Percentiles rank a stretch among this genome's conserved stretches.
Evolutionary conservation across 2,888 invertebrate genomes (phyloP).

Genomic region (Tholera decimalis): DNA sequence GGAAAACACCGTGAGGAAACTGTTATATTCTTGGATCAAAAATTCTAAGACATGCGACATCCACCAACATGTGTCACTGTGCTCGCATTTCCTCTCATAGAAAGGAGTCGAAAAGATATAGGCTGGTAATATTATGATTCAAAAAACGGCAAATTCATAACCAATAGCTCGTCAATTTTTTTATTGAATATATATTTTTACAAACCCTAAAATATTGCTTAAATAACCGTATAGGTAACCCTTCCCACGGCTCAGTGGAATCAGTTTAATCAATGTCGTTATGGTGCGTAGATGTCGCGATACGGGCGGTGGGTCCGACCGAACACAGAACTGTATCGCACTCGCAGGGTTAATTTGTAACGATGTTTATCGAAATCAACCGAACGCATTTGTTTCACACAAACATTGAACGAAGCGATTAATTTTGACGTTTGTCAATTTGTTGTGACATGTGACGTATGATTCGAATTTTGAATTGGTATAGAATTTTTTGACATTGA

Average conservation of each 20-base stretch:
- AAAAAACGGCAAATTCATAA: not conserved
- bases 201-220: constrained; percentile 40
- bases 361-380: constrained; percentile 76
- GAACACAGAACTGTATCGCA: constrained; percentile 64
- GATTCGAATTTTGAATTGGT: constrained; percentile 46
- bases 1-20: too few relatives aligned
- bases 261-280: constrained; percentile 84
- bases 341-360: constrained; percentile 84
- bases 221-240: constrained; percentile 60
- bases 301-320: constrained; percentile 67
- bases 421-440: constrained; percentile 79
- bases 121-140: not conserved
- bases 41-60: too few relatives aligned
- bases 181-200: not conserved
- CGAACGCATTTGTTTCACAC: constrained; percentile 77
- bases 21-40: too few relatives aligned
- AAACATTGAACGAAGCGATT: constrained; percentile 71
- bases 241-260: constrained; percentile 69
- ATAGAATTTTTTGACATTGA: constrained; percentile 31
- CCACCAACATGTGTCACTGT: too few relatives aligned
- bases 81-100: too few relatives aligned
- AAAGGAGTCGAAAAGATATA: too few relatives aligned
- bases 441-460: constrained; percentile 66
- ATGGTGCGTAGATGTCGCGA: constrained; percentile 79
- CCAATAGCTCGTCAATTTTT: not conserved